Conservation (phyloP, 2,888 invertebrate species). For the Macrostomum cliftonense region DNA sequence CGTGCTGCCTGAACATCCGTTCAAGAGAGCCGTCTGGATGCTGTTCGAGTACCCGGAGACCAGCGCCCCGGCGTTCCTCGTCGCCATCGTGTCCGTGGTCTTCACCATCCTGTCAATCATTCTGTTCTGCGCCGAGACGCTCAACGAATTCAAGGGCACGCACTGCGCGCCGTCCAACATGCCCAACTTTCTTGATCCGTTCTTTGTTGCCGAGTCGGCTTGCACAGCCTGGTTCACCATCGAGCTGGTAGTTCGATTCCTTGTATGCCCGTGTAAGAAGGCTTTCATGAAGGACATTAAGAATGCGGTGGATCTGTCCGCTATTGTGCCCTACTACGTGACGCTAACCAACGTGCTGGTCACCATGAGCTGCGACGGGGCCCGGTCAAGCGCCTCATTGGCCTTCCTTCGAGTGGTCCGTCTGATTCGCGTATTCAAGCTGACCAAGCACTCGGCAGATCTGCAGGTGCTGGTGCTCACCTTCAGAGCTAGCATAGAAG, state of each 20-base stretch:
- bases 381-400: conserved; percentile 37
- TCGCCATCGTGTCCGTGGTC: conserved; percentile 33
- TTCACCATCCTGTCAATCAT: conserved; percentile 33
- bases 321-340: conserved; percentile 41
- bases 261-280: conserved; percentile 38
- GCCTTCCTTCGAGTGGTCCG: conserved; percentile 41
- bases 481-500: conserved; percentile 40
- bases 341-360: conserved; percentile 33
- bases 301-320: conserved; percentile 40
- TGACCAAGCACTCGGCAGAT: conserved; percentile 41
- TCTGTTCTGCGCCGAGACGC: conserved; percentile 34
- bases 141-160: conserved; percentile 22
- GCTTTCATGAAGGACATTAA: conserved; percentile 39
- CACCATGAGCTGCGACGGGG: conserved; percentile 28
- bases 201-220: conserved; percentile 39
- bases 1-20: conserved; percentile 24
- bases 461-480: conserved; percentile 41
- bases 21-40: conserved; percentile 31
- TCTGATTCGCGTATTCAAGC: conserved; percentile 39
- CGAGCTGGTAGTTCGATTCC: conserved; percentile 38
- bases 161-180: conserved; percentile 23
- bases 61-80: conserved; percentile 27
- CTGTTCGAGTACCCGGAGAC: conserved; percentile 37
- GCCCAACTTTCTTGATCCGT: conserved; percentile 30
- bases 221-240: conserved; percentile 41